phyloP scores from a whole-genome alignment of 1,140 invertebrate species.

The Lordiphosa collinella region DNA sequence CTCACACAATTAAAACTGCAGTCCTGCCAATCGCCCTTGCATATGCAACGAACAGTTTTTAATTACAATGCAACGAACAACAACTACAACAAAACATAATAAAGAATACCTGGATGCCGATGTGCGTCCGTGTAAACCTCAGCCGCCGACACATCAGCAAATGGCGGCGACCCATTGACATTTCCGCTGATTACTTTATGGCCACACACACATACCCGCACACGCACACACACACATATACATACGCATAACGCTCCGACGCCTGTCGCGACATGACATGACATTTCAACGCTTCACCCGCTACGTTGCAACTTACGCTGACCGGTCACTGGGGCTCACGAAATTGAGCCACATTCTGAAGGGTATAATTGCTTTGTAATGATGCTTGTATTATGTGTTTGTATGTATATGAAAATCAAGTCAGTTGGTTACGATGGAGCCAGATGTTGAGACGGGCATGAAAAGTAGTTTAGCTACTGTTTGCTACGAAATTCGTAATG shows the following conservation, averaged over 20 bases:
- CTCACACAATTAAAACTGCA: slow-evolving; percentile 56
- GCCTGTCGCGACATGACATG: slow-evolving; percentile 68
- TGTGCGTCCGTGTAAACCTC: slow-evolving; percentile 63
- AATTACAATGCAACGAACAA: slow-evolving; percentile 54
- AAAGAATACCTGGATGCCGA: slow-evolving; percentile 41
- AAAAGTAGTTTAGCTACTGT: too few species aligned
- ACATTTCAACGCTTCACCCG: slow-evolving; percentile 48
- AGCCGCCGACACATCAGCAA: slow-evolving; percentile 72
- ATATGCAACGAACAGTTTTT: slow-evolving; percentile 67
- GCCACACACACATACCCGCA: slow-evolving; percentile 21
- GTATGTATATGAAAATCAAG: not conserved
- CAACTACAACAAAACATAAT: slow-evolving; percentile 20
- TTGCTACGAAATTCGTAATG: too few species aligned
- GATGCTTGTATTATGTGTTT: slow-evolving; percentile 10
- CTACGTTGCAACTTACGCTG: not conserved
- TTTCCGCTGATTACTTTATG: slow-evolving; percentile 78
- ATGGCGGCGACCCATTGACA: slow-evolving; percentile 74
- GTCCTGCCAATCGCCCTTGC: slow-evolving; percentile 5
- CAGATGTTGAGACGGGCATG: too few species aligned
- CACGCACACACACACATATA: slow-evolving; percentile 1
- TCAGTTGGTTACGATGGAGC: too few species aligned
- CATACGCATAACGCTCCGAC: slow-evolving; percentile 45
- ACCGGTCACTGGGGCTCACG: not conserved
- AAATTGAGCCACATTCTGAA: not conserved
- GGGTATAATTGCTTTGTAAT: slow-evolving; percentile 46